Percentiles rank a stretch among this genome's conserved stretches.
These are phyloP conservation scores for Leucosticte australis DNA, from an alignment of 2,113 vertebrate species.

Conservation along the genomic window DNA sequence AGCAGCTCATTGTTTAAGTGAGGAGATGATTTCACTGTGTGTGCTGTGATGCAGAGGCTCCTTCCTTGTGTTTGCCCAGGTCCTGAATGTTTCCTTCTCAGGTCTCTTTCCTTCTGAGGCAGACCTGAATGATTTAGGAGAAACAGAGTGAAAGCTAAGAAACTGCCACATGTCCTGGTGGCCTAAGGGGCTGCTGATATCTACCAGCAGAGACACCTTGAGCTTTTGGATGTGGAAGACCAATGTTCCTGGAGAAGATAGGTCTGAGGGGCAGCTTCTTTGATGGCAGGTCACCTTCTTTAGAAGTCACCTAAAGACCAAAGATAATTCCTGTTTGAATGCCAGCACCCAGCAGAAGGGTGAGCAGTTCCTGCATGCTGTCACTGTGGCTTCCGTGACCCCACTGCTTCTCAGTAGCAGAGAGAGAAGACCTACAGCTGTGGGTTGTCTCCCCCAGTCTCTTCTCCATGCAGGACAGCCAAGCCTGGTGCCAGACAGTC, in stretches of 20 bases:
- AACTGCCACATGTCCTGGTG: neutral
- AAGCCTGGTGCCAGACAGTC: neutral
- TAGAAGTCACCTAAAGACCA: neutral
- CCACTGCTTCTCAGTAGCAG: fast-evolving
- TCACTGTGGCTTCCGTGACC: neutral
- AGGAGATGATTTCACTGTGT: neutral
- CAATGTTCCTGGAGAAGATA: neutral
- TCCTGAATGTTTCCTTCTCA: neutral
- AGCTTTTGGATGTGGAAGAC: neutral
- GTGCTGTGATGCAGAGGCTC: neutral
- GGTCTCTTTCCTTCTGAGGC: neutral
- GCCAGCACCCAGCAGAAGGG: fast-evolving
- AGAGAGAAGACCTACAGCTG: neutral
- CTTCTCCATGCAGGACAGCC: neutral
- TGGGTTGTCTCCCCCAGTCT: neutral
- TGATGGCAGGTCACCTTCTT: neutral
- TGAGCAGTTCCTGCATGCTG: neutral
- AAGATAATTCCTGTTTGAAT: neutral
- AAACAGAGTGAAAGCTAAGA: neutral
- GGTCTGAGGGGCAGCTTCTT: neutral
- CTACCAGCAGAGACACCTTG: neutral
- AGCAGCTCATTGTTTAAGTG: neutral
- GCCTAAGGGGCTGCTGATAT: neutral
- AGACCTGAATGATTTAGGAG: neutral
- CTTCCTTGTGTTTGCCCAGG: neutral